phyloP scores from a whole-genome alignment of 2,888 invertebrate species.

The Coelopa pilipes region DNA sequence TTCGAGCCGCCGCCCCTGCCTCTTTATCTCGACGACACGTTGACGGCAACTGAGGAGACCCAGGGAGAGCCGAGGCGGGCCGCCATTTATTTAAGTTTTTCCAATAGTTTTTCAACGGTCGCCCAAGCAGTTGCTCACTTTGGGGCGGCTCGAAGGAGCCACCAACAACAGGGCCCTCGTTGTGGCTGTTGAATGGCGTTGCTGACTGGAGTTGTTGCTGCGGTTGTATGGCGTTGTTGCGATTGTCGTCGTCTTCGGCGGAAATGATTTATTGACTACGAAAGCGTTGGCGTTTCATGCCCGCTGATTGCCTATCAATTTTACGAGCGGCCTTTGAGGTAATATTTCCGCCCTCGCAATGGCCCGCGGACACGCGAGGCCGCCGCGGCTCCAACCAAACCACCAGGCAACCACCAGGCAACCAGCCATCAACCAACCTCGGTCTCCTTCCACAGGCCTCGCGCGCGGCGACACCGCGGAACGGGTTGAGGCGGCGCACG shows the following conservation, averaged over 20 bases:
- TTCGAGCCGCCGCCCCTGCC: constrained; percentile 24
- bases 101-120: neutral
- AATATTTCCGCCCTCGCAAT: constrained; percentile 22
- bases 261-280: constrained; percentile 18
- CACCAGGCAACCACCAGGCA: too few species aligned
- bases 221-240: neutral
- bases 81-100: constrained; percentile 26
- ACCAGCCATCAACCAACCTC: too few species aligned
- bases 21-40: constrained; percentile 7
- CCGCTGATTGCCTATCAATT: constrained; percentile 34
- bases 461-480: too few species aligned
- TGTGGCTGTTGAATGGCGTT: neutral
- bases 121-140: too few species aligned
- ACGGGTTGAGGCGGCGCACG: too few species aligned
- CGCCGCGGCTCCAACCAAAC: too few species aligned
- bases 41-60: constrained; percentile 10
- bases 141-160: neutral
- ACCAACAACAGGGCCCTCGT: too few species aligned
- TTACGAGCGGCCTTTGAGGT: constrained; percentile 20
- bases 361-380: constrained; percentile 25
- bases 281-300: constrained; percentile 23
- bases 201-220: neutral
- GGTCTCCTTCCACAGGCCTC: neutral
- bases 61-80: neutral
- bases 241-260: neutral